These are phyloP conservation scores for Sitophilus oryzae DNA, from an alignment of 1,140 invertebrate species.

Conservation along the genomic window DNA sequence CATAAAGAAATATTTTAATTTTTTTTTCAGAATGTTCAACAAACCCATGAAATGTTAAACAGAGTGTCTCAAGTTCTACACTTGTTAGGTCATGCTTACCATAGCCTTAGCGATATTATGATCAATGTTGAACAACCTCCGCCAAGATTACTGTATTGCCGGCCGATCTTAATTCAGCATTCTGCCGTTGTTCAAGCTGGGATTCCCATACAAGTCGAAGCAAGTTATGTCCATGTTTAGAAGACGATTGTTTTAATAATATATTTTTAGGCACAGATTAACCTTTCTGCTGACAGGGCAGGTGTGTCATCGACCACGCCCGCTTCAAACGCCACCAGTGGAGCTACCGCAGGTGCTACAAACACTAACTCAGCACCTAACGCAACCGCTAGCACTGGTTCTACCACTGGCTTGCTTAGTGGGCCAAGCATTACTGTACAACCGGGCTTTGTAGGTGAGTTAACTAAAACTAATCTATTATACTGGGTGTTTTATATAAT, in stretches of 20 bases:
- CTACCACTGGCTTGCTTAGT: not conserved
- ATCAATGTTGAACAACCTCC: slow-evolving; percentile 62
- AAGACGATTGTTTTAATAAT: not conserved
- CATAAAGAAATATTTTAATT: not conserved
- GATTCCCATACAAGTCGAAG: slow-evolving; percentile 61
- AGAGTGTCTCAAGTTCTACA: slow-evolving; percentile 74
- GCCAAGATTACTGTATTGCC: slow-evolving; percentile 64
- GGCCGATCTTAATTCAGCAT: slow-evolving; percentile 68
- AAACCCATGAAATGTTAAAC: slow-evolving; percentile 60
- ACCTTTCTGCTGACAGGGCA: slow-evolving; percentile 43
- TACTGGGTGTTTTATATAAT: too few species aligned
- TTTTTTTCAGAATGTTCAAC: slow-evolving; percentile 43
- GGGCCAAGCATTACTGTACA: slow-evolving; percentile 12
- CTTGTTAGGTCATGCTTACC: slow-evolving; percentile 78
- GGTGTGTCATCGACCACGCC: slow-evolving; percentile 25
- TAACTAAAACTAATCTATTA: too few species aligned
- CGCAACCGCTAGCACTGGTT: slow-evolving; percentile 15
- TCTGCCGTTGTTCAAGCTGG: slow-evolving; percentile 54
- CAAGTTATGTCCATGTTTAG: slow-evolving; percentile 26
- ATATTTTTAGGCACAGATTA: slow-evolving; percentile 47
- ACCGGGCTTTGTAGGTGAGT: slow-evolving; percentile 20
- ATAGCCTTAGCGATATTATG: slow-evolving; percentile 80
- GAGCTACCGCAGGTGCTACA: not conserved
- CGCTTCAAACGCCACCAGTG: slow-evolving; percentile 5
- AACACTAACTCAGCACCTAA: slow-evolving; percentile 13